phyloP scores from a whole-genome alignment of 2,888 invertebrate genomes.

The Ichneumoninae sp. region DNA sequence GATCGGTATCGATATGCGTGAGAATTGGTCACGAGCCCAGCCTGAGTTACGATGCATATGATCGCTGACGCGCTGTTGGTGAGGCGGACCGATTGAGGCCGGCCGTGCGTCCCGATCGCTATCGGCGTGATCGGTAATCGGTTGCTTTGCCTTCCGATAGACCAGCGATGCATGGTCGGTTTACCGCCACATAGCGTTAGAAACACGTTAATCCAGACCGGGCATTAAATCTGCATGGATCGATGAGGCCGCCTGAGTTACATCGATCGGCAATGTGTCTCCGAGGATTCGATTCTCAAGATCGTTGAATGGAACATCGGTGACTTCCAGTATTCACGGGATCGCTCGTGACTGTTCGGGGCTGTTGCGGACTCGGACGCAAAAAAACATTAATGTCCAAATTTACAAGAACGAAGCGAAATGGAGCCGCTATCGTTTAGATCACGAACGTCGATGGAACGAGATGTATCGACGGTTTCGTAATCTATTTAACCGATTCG shows the following conservation, averaged over 20 bases:
- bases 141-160: slow-evolving; percentile 53
- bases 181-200: neutral
- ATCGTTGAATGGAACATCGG: neutral
- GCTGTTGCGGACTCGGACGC: neutral
- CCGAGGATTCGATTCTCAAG: neutral
- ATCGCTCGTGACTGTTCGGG: neutral
- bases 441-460: neutral
- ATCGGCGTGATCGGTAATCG: slow-evolving; percentile 67
- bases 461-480: neutral
- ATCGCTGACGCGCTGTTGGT: neutral
- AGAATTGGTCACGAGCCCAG: slow-evolving; percentile 65
- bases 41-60: slow-evolving; percentile 11
- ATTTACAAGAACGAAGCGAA: neutral
- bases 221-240: slow-evolving; percentile 36
- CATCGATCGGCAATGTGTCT: slow-evolving; percentile 20
- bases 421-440: neutral
- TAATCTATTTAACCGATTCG: neutral
- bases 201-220: slow-evolving; percentile 9
- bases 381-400: neutral
- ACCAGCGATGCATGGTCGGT: slow-evolving; percentile 6
- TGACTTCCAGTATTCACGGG: neutral
- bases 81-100: slow-evolving; percentile 21
- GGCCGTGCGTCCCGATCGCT: slow-evolving; percentile 49
- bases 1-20: slow-evolving; percentile 68
- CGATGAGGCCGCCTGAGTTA: slow-evolving; percentile 37